Percentiles rank a stretch among this genome's conserved stretches.
phyloP scores from a whole-genome alignment of 2,797 vertebrate genomes.

The Monodelphis domestica region DNA sequence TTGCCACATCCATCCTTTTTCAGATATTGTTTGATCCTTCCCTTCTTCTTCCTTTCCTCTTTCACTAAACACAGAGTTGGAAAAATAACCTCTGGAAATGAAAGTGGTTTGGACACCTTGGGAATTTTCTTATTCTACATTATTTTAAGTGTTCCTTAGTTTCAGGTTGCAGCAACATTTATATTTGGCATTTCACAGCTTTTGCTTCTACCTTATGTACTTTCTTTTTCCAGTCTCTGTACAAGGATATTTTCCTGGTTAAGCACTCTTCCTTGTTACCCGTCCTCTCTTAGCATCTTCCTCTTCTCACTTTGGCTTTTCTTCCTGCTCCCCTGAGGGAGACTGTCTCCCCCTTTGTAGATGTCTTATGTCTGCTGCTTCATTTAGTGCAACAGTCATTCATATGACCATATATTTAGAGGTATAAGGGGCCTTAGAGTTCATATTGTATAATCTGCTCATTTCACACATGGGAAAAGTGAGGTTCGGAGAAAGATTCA shows the following conservation, averaged over 20 bases:
- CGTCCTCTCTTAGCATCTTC: background rate
- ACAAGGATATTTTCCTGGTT: conserved; percentile 48
- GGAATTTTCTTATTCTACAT: conserved; percentile 35
- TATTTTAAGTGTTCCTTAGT: conserved; percentile 41
- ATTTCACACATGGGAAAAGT: background rate
- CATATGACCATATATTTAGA: background rate
- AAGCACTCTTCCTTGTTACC: background rate
- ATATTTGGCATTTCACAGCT: conserved; percentile 39
- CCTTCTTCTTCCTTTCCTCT: conserved; percentile 1
- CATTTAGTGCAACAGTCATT: conserved; percentile 5
- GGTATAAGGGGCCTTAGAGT: background rate
- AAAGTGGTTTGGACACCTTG: conserved; percentile 12
- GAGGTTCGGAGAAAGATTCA: background rate
- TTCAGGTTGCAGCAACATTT: conserved; percentile 39
- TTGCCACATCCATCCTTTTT: background rate
- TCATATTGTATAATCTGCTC: background rate
- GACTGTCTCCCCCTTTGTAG: conserved; percentile 2
- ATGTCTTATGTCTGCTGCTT: conserved; percentile 2
- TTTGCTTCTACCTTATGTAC: conserved; percentile 32
- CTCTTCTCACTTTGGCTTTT: background rate
- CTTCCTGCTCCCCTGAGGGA: background rate
- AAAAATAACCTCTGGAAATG: conserved; percentile 3
- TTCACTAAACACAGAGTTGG: background rate
- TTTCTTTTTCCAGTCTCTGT: conserved; percentile 33
- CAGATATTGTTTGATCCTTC: background rate